Conservation (phyloP, 2,888 invertebrate species). For the Diploptera punctata region DNA sequence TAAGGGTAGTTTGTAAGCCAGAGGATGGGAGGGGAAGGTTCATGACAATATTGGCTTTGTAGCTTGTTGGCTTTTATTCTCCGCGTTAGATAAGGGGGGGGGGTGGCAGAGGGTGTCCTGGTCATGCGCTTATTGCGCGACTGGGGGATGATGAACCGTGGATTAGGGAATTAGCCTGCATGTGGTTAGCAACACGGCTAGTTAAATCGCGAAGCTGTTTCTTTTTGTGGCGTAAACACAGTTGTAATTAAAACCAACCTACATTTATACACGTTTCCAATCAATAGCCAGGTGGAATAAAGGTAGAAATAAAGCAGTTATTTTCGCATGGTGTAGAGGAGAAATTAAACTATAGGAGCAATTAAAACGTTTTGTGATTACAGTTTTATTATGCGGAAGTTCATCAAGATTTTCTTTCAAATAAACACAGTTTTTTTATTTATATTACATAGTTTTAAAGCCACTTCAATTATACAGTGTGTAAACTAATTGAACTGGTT, state of each 20-base stretch:
- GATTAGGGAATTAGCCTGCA: constrained; percentile 14
- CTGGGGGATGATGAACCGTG: constrained; percentile 23
- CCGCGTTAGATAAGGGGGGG: constrained; percentile 17
- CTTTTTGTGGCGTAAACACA: constrained; percentile 10
- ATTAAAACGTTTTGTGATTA: no score
- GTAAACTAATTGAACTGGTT: no score
- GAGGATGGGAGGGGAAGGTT: constrained; percentile 29
- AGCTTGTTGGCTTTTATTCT: constrained; percentile 37
- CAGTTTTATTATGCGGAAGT: no score
- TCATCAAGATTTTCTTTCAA: no score
- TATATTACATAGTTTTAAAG: no score
- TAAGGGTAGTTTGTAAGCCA: not conserved
- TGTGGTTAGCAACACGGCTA: constrained; percentile 4
- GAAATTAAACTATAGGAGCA: no score
- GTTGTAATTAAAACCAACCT: constrained; percentile 10
- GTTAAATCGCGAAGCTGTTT: not conserved
- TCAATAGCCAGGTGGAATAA: not conserved
- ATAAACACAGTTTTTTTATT: no score
- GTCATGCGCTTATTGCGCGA: constrained; percentile 2
- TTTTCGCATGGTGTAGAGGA: no score
- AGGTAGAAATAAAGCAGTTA: no score
- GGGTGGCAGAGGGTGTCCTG: constrained; percentile 18
- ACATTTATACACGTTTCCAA: not conserved
- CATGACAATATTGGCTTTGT: constrained; percentile 42
- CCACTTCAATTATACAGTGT: no score